Conservation (phyloP, 2,797 vertebrate species). For the Esox lucius region DNA sequence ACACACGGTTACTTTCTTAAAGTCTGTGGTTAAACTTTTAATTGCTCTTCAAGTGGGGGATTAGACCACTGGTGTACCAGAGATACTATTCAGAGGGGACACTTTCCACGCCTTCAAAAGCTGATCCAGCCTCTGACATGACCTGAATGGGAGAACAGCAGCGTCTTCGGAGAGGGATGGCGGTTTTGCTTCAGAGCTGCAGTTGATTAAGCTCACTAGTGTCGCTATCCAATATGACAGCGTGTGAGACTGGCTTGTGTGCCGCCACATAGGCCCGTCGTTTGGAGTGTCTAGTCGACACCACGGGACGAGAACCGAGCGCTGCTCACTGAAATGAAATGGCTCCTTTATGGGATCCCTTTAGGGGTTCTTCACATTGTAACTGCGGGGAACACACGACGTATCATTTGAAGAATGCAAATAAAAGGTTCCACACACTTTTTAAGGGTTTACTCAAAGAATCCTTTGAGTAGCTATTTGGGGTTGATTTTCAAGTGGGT, state of each 20-base stretch:
- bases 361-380: too few relatives aligned
- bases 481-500: too few relatives aligned
- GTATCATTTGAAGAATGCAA: too few relatives aligned
- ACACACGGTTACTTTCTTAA: conserved; percentile 71
- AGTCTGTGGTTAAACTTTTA: conserved; percentile 77
- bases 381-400: too few relatives aligned
- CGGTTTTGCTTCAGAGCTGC: conserved; percentile 42
- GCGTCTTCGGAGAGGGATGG: conserved; percentile 26
- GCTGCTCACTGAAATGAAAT: too few relatives aligned
- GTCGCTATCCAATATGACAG: conserved; percentile 51
- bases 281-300: too few relatives aligned
- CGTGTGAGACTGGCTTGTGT: conserved; percentile 5
- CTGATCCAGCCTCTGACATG: conserved; percentile 69
- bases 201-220: conserved; percentile 54
- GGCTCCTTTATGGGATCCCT: too few relatives aligned
- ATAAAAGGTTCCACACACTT: too few relatives aligned
- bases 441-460: too few relatives aligned
- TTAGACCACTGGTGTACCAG: conserved; percentile 72
- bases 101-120: conserved; percentile 67
- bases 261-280: too few relatives aligned
- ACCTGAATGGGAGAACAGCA: conserved; percentile 59
- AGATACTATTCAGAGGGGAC: conserved; percentile 70
- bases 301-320: too few relatives aligned
- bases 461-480: too few relatives aligned
- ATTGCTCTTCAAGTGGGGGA: conserved; percentile 79